Evolutionary conservation across 1,140 invertebrate genomes (phyloP), one percentile per base, ranked within the genome.

Genomic region (Anthonomus grandis): DNA sequence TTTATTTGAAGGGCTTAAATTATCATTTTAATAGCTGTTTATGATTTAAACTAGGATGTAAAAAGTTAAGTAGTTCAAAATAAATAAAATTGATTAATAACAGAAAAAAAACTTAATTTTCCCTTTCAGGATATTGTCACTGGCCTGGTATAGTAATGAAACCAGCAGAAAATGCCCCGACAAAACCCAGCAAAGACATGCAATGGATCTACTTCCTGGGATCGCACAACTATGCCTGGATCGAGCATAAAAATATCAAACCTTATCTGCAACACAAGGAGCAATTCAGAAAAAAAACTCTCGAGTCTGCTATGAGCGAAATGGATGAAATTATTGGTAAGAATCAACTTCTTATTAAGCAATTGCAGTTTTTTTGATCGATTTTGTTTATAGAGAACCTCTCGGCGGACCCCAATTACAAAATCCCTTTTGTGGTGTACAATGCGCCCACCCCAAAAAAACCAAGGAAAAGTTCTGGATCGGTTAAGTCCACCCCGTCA

Each of bases 171-270:
- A 80, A 83, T 15, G 76, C 83, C 54, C 83, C 58, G 9, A 36
- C 52, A 41, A 57, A 48, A 55, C 87, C 57, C 69, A 86, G 66
- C 86, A 83, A 70, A 82, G 81, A 83, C 47, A 76, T 83, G 8
- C 86, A 92, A 64, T 95, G 91, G 76, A 90, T 96, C 57, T 95
- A 87, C 74, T 96, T 97, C 77, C 96, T 93, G 80, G 93, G 93
- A 42, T 87, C 88, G 25, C 86, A 93, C 64, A 95, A 96, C 74
- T 96, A 90, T 81, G 91, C 89, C 5, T 96, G 91, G 91, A 91
- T 97, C 62, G 91, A 93, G 74, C 84, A 90, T 60, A 78, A 83
- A 36, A 86, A 87, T 66, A 85, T 96, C 17, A 91, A 92, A 70
- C 88, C 86, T 0, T 96, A 95, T 70, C 79, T 83, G 23, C 81